Conservation (phyloP, 2,888 invertebrate genomes). For the Apamea sordens region DNA sequence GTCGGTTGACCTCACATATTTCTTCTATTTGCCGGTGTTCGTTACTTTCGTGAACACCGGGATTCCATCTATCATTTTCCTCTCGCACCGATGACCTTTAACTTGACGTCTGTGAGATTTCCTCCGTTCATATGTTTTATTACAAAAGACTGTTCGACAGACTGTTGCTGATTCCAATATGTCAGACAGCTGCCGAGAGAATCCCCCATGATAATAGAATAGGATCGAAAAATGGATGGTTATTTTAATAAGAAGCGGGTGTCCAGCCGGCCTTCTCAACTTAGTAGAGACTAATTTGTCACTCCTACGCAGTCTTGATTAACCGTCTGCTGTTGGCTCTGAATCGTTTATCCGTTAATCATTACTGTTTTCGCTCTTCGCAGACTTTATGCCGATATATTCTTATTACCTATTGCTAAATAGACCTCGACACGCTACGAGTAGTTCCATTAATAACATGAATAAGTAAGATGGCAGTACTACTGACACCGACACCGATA, state of each 20-base stretch:
- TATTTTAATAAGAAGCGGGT: constrained; percentile 52
- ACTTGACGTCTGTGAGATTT: constrained; percentile 75
- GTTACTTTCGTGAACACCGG: constrained; percentile 82
- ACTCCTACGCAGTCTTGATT: constrained; percentile 76
- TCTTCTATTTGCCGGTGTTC: constrained; percentile 79
- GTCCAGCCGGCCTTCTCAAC: constrained; percentile 38
- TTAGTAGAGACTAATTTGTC: constrained; percentile 76
- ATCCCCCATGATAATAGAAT: constrained; percentile 38
- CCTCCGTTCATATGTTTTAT: constrained; percentile 69
- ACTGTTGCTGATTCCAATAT: constrained; percentile 59
- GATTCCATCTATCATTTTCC: constrained; percentile 85
- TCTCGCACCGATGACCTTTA: constrained; percentile 79
- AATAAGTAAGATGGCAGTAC: constrained; percentile 40
- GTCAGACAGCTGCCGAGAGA: constrained; percentile 45
- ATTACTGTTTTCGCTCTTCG: constrained; percentile 56
- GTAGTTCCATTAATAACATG: constrained; percentile 42
- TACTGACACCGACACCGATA: constrained; percentile 1
- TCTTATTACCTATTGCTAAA: constrained; percentile 55
- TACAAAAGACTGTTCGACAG: constrained; percentile 57
- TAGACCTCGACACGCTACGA: constrained; percentile 48
- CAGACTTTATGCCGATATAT: constrained; percentile 48
- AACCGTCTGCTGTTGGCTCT: constrained; percentile 73
- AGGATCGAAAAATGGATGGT: constrained; percentile 47
- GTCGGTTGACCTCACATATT: constrained; percentile 84
- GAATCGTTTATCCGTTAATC: constrained; percentile 68